Conservation (phyloP, 2,888 invertebrate species). For the Drosophila eohydei region DNA sequence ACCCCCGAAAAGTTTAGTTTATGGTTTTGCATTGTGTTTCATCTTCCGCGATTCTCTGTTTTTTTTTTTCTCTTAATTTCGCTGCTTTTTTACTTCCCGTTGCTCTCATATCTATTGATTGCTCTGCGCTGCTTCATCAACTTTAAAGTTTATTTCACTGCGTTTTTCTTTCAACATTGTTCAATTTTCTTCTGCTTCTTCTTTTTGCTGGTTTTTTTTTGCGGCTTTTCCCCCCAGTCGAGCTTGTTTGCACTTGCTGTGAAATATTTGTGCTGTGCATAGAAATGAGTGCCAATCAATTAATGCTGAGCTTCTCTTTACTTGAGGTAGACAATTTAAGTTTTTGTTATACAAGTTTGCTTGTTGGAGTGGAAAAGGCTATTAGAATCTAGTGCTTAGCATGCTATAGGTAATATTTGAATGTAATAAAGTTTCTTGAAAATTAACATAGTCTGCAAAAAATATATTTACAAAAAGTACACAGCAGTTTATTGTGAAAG, state of each 20-base stretch:
- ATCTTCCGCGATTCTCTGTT: conserved; percentile 13
- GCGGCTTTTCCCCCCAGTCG: background rate
- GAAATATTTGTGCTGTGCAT: conserved; percentile 20
- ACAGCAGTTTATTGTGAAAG: too few species aligned
- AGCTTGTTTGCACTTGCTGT: conserved; percentile 25
- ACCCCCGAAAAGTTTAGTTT: conserved; percentile 52
- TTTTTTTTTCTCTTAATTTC: conserved; percentile 1
- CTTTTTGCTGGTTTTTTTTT: background rate
- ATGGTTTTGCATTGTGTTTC: conserved; percentile 55
- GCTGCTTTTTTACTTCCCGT: conserved; percentile 34
- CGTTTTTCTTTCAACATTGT: conserved; percentile 32
- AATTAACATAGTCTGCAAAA: too few species aligned
- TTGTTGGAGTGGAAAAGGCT: background rate
- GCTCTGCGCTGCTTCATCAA: conserved; percentile 54
- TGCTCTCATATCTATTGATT: conserved; percentile 45
- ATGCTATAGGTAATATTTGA: background rate
- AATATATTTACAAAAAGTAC: too few species aligned
- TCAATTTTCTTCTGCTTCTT: background rate
- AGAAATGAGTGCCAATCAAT: conserved; percentile 29
- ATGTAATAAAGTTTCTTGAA: background rate
- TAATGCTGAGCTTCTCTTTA: conserved; percentile 5
- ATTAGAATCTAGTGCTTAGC: too few species aligned
- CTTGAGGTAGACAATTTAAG: background rate
- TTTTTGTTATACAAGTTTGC: background rate
- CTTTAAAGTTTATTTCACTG: conserved; percentile 58